Percentiles rank a stretch among this genome's conserved stretches.
These are phyloP conservation scores for Netelia melanura DNA, from an alignment of 2,888 invertebrate species.

Conservation along the genomic window DNA sequence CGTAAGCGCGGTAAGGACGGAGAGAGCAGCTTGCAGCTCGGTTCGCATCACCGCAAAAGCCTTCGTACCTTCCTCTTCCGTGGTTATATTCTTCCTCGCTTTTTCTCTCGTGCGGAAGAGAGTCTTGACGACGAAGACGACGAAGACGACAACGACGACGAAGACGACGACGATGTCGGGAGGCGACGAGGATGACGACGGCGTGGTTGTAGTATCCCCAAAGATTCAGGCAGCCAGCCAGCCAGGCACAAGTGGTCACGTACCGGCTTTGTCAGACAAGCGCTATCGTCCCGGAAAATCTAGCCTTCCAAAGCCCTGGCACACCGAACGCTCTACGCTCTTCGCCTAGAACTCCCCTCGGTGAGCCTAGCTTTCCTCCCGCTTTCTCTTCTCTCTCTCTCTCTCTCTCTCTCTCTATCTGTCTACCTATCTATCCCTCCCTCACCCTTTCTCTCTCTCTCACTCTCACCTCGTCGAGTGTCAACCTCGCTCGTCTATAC, in stretches of 20 bases:
- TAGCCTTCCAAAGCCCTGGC: slow-evolving; percentile 74
- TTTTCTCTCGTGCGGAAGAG: neutral
- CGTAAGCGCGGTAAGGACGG: slow-evolving; percentile 56
- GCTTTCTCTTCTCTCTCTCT: neutral
- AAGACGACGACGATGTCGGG: neutral
- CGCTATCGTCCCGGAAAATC: slow-evolving; percentile 74
- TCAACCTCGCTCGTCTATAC: neutral
- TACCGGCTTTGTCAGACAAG: slow-evolving; percentile 77
- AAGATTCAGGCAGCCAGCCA: slow-evolving; percentile 72
- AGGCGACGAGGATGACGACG: slow-evolving; percentile 22
- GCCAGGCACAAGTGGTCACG: slow-evolving; percentile 76
- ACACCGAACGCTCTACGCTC: slow-evolving; percentile 16
- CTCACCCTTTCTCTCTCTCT: neutral
- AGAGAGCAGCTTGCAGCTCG: slow-evolving; percentile 30
- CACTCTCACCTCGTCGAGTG: neutral
- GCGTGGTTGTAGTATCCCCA: slow-evolving; percentile 63
- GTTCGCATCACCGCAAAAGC: slow-evolving; percentile 24
- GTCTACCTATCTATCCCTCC: neutral
- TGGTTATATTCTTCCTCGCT: slow-evolving; percentile 12
- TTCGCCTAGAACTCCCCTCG: slow-evolving; percentile 1
- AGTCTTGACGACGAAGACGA: slow-evolving; percentile 24
- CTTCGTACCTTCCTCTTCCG: slow-evolving; percentile 12
- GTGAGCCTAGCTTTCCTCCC: slow-evolving; percentile 20
- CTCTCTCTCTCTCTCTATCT: neutral
- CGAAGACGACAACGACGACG: neutral